These are phyloP conservation scores for Apostichopus californicus DNA, from an alignment of 35 echinoderm and acorn worm genomes.

Conservation along the genomic window DNA sequence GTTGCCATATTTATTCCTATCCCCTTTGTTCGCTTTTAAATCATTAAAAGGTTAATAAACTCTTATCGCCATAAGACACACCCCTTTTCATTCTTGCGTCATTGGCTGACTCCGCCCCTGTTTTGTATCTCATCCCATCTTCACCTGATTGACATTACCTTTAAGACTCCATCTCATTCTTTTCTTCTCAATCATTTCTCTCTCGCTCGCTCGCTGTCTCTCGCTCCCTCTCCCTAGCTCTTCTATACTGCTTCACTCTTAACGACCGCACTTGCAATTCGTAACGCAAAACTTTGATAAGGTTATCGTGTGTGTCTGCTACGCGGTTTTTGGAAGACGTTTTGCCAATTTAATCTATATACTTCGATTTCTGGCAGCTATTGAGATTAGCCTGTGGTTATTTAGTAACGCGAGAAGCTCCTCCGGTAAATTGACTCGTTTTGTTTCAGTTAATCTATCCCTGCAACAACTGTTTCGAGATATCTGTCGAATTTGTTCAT, in stretches of 20 bases:
- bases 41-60: no score
- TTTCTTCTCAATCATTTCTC: background rate
- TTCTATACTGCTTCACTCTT: no score
- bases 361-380: conserved; percentile 30
- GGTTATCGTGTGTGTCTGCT: background rate
- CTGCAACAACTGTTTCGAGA: background rate
- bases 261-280: background rate
- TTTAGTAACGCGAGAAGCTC: conserved; percentile 14
- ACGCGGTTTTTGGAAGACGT: background rate
- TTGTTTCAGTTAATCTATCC: background rate
- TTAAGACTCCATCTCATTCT: background rate
- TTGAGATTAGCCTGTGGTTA: conserved; percentile 35
- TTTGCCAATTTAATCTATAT: conserved; percentile 29
- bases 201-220: background rate
- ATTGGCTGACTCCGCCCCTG: background rate
- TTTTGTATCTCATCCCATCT: background rate
- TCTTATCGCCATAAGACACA: background rate
- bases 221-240: no score
- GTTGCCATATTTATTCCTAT: no score
- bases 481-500: background rate
- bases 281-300: conserved; percentile 6
- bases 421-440: background rate
- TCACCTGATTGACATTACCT: background rate
- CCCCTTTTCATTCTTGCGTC: background rate
- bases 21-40: no score